Evolutionary conservation across 2,113 vertebrate species (phyloP), one percentile per base, ranked within the genome.

Genomic region (Setophaga petechia): DNA sequence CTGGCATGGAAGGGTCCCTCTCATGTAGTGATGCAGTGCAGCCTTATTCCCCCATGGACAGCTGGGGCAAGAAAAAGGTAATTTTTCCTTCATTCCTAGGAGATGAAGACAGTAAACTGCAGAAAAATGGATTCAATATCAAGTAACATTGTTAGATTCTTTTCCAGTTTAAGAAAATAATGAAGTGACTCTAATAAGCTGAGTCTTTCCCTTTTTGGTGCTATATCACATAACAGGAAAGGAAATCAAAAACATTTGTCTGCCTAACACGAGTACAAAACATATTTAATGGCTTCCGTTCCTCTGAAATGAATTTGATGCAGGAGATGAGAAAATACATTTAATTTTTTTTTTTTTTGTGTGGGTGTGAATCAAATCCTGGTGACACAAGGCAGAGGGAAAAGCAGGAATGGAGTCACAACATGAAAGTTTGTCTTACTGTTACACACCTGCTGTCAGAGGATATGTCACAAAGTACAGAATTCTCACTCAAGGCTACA

Each of bases 241-340:
- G 94, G 93, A 97, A 96, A 96, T 95, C 2, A 10, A 75, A 93
- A 96, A 88, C 87, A 92, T 88, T 96, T 93, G 67, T 73, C 87
- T 94, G 84, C 43, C 75, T 69, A 91, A 91, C 82, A 71, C 0
- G 0, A 91, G 54, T 54, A 65, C 37, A 93, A 79, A 95, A 91
- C 33, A 59, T 67, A 74, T 76, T 80, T 91, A 86, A 91, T 76
- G 63, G 16, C 47, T 95, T 95, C 84, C 24, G 0, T 71, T 74
- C 55, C 55, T 93, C 82, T 63, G 87, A 94, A 85, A 88, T 12
- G 3, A 19, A 61, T 85, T 94, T 80, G 46, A 86, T 52, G 43
- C 75, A 47, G 35, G 65, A 75, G 68, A 87, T 0, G 1, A 75
- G 11, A 81, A 94, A 74, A 71, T 59, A 33, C 8, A 5, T 57